phyloP scores from a whole-genome alignment of 1,140 invertebrate genomes.

The Megalonaias nervosa region DNA sequence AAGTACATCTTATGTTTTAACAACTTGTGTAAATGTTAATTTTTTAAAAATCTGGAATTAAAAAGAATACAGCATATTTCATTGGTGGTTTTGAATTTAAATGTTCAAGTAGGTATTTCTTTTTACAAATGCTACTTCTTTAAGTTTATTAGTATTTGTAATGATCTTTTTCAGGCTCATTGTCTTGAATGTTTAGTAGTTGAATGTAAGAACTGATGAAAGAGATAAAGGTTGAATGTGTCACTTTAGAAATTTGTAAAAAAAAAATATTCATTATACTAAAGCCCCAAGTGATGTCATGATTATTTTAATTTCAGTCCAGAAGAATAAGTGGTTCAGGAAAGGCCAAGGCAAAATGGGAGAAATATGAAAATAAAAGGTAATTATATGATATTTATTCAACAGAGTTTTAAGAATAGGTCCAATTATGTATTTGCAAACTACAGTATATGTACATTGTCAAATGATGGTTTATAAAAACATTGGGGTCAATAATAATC shows the following conservation, averaged over 20 bases:
- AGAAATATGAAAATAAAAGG: constrained; percentile 89
- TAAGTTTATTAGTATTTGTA: too few relatives aligned
- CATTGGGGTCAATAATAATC: background rate
- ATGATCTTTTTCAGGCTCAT: background rate
- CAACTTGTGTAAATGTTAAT: too few relatives aligned
- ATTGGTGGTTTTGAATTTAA: too few relatives aligned
- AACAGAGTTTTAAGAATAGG: background rate
- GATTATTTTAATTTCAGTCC: constrained; percentile 52
- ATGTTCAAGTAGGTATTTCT: too few relatives aligned
- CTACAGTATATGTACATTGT: background rate
- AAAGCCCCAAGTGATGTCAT: background rate
- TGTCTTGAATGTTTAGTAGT: background rate
- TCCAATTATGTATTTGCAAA: background rate
- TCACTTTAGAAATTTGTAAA: background rate
- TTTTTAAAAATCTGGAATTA: too few relatives aligned
- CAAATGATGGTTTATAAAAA: background rate
- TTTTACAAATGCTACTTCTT: too few relatives aligned
- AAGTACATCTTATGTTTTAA: too few relatives aligned
- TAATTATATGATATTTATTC: constrained; percentile 25
- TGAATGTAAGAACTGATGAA: background rate
- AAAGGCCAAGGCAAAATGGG: constrained; percentile 88
- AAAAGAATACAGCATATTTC: too few relatives aligned
- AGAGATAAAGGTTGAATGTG: background rate
- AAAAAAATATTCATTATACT: background rate
- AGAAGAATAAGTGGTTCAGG: constrained; percentile 84